Evolutionary conservation across 2,888 invertebrate genomes (phyloP).

Genomic region (Meta bourneti): DNA sequence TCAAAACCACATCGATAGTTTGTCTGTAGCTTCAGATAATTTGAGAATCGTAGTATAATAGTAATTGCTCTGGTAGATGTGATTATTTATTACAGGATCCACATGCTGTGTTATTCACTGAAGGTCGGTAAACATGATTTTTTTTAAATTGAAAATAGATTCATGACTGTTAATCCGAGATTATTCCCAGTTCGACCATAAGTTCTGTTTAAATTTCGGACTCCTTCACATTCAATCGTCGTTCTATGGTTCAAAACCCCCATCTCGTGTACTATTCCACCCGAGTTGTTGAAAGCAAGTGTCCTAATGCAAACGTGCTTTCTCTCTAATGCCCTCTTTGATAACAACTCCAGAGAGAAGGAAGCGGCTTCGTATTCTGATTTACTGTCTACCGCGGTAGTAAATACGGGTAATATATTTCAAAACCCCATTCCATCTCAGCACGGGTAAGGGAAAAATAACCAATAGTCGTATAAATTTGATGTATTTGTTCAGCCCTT

Average conservation of each 20-base stretch:
- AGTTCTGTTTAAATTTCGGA: too few species aligned
- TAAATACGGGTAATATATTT: slow-evolving; percentile 37
- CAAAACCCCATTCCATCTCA: slow-evolving; percentile 43
- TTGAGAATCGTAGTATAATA: too few species aligned
- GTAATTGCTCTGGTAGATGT: too few species aligned
- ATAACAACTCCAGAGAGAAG: neutral
- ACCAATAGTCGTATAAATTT: slow-evolving; percentile 49
- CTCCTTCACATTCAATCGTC: too few species aligned
- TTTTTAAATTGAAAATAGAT: too few species aligned
- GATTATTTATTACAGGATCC: too few species aligned
- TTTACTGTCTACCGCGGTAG: slow-evolving; percentile 16
- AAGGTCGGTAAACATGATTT: too few species aligned
- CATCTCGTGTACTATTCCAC: neutral
- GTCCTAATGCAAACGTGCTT: neutral
- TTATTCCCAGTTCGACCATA: too few species aligned
- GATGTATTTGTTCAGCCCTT: slow-evolving; percentile 54
- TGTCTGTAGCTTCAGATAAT: too few species aligned
- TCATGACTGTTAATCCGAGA: too few species aligned
- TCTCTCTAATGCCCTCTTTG: neutral
- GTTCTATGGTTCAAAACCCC: neutral
- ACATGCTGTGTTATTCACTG: too few species aligned
- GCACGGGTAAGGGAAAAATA: slow-evolving; percentile 34
- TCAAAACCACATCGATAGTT: too few species aligned
- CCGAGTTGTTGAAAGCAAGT: neutral
- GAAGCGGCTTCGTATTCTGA: slow-evolving; percentile 2